A percentile compares a stretch with the other conserved stretches of the same genome.
phyloP scores from a whole-genome alignment of 23 tunicate genomes.

The Aplidium turbinatum region DNA sequence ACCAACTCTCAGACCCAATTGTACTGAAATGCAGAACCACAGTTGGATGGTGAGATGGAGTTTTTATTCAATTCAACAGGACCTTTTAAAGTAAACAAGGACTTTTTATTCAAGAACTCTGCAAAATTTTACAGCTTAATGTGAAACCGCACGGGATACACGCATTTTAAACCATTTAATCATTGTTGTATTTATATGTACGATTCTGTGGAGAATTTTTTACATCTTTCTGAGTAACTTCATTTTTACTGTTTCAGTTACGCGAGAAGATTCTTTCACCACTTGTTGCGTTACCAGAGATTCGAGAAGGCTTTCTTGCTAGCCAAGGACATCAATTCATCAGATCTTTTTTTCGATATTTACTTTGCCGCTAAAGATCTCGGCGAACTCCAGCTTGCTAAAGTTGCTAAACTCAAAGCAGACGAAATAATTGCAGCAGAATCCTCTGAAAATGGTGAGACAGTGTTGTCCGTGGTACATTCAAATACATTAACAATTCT shows the following conservation, averaged over 20 bases:
- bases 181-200: no score
- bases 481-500: no score
- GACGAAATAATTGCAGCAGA: slow-evolving; percentile 63
- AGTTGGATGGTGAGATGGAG: slow-evolving; percentile 57
- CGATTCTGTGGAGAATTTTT: no score
- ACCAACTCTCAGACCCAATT: slow-evolving; percentile 56
- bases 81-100: no score
- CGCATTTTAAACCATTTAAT: no score
- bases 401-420: slow-evolving; percentile 72
- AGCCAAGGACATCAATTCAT: slow-evolving; percentile 78
- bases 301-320: slow-evolving; percentile 89
- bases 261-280: slow-evolving; percentile 81
- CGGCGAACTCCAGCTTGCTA: slow-evolving; percentile 71
- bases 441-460: slow-evolving; percentile 48
- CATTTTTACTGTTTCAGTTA: slow-evolving; percentile 44
- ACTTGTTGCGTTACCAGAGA: slow-evolving; percentile 60
- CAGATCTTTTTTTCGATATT: slow-evolving; percentile 78
- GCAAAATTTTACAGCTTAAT: no score
- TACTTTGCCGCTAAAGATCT: slow-evolving; percentile 81
- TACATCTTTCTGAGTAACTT: no score
- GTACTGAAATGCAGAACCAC: slow-evolving; percentile 60
- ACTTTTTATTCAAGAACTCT: no score
- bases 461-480: background rate
- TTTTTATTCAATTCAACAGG: no score
- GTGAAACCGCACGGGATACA: no score